Base-by-base conservation (phyloP, 2,797 vertebrate genomes). In the Sarcophilus harrisii region DNA sequence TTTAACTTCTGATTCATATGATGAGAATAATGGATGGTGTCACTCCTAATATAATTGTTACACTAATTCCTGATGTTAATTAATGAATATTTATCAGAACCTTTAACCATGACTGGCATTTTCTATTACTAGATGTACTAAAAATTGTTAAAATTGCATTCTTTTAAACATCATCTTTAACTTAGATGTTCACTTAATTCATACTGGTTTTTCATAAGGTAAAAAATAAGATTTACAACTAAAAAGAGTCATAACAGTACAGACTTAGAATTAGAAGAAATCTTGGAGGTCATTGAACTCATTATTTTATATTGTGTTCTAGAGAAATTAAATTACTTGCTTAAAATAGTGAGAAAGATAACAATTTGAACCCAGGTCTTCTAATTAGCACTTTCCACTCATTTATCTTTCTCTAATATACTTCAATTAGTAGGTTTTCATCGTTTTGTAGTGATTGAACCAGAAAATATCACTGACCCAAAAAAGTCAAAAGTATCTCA, bases 71-170 rank as follows among this genome's bases (percentile, higher is more conserved):
- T 32, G 49, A 58, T 93, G 27, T 0, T 21, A 0, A 95, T 95
- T 93, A n/a, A 66, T 94, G 90, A 58, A 73, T 1, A 32, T 87
- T 92, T 92, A 54, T 27, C 62, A 90, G 57, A 5, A 92, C 92
- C 32, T 28, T 91, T 62, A 32, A 66, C 30, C 62, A 66, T 66
- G 32, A n/a, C 14, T 66, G 18, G 12, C 29, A 38, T 38, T 62
- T 66, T 27, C 14, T 28, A 11, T 90, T 38, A 89, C 38, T 89
- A 12, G 60, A n/a, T 66, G 30, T 14, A 66, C 58, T 32, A 14
- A 12, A 90, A 96, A 93, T 21, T 58, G 59, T 89, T 91, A 60
- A 49, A 94, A 93, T 87, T 24, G 3, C 58, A 54, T 58, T 94
- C 87, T 57, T 57, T 93, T 93, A 93, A 94, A 58, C 28, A 57